These are phyloP conservation scores for Cirrhinus molitorella DNA, from an alignment of 2,797 vertebrate species.

Conservation along the genomic window DNA sequence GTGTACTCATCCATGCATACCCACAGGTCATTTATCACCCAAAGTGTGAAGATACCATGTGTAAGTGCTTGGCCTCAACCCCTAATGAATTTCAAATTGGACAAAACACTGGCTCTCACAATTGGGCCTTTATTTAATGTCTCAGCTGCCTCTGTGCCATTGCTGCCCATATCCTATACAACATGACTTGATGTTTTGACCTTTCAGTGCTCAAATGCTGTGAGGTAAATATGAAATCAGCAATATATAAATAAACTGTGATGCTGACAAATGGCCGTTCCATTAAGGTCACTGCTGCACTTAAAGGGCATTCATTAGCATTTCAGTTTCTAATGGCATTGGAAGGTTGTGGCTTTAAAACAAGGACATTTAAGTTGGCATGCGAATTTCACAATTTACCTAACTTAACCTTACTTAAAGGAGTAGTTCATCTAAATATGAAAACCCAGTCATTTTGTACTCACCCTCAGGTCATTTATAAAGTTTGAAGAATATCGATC, in stretches of 20 bases:
- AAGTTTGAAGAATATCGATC: no score
- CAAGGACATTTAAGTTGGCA: background rate
- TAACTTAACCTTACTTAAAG: background rate
- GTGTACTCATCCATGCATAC: conserved; percentile 48
- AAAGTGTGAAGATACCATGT: conserved; percentile 40
- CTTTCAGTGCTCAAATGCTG: conserved; percentile 56
- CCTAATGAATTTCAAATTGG: conserved; percentile 30
- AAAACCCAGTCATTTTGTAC: background rate
- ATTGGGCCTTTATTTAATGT: background rate
- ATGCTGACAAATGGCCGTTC: conserved; percentile 11
- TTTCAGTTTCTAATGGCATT: conserved; percentile 29
- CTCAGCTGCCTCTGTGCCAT: background rate
- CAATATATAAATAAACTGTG: background rate
- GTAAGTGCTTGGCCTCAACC: conserved; percentile 9
- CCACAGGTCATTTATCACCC: conserved; percentile 15
- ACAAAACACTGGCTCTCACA: conserved; percentile 11
- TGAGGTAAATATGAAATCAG: conserved; percentile 13
- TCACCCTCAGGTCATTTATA: background rate
- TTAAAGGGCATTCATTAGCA: conserved; percentile 55
- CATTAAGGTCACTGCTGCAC: conserved; percentile 16
- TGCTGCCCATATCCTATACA: conserved; percentile 12
- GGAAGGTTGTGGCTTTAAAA: conserved; percentile 9
- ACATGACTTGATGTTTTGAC: conserved; percentile 56
- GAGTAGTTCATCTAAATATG: background rate
- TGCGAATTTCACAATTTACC: background rate